A percentile compares a stretch with the other conserved stretches of the same genome.
phyloP scores from a whole-genome alignment of 2,113 vertebrate genomes.

The Anarrhichthys ocellatus region DNA sequence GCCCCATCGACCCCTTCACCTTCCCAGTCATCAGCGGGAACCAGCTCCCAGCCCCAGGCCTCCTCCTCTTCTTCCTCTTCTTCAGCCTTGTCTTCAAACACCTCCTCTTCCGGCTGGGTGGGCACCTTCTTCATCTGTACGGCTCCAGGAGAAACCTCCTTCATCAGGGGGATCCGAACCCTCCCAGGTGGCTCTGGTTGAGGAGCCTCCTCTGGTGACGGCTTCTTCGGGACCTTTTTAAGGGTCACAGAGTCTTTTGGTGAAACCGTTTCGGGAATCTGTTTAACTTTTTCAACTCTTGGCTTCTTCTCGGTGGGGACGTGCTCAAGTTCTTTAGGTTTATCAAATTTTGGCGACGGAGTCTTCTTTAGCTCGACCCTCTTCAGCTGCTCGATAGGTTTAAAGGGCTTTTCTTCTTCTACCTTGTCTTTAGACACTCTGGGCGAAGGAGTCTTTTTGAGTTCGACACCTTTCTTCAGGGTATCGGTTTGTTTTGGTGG shows the following conservation, averaged over 20 bases:
- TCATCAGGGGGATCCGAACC: conserved; percentile 56
- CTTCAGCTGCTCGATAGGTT: conserved; percentile 56
- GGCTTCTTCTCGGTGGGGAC: conserved; percentile 51
- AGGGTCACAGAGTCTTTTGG: conserved; percentile 78
- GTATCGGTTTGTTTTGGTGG: conserved; percentile 41
- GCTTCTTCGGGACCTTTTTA: conserved; percentile 78
- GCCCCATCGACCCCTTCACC: conserved; percentile 76
- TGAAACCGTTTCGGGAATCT: conserved; percentile 58
- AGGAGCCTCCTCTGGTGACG: conserved; percentile 32
- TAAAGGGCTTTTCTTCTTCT: conserved; percentile 46
- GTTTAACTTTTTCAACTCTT: conserved; percentile 61
- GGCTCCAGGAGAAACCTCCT: conserved; percentile 72
- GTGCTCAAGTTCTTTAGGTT: conserved; percentile 48
- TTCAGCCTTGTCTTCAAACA: conserved; percentile 65
- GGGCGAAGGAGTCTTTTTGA: conserved; percentile 67
- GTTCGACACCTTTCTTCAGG: conserved; percentile 44
- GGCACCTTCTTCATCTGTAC: conserved; percentile 79
- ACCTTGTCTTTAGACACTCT: conserved; percentile 43
- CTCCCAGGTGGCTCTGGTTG: conserved; percentile 31
- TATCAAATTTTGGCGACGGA: conserved; percentile 63
- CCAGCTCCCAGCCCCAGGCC: conserved; percentile 82
- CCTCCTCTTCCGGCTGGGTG: conserved; percentile 78
- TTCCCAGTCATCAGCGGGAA: conserved; percentile 76
- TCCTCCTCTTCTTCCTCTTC: conserved; percentile 70
- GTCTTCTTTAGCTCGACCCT: conserved; percentile 64